Evolutionary conservation across 2,888 invertebrate species (phyloP).

Genomic region (Periphyllus acericola): DNA sequence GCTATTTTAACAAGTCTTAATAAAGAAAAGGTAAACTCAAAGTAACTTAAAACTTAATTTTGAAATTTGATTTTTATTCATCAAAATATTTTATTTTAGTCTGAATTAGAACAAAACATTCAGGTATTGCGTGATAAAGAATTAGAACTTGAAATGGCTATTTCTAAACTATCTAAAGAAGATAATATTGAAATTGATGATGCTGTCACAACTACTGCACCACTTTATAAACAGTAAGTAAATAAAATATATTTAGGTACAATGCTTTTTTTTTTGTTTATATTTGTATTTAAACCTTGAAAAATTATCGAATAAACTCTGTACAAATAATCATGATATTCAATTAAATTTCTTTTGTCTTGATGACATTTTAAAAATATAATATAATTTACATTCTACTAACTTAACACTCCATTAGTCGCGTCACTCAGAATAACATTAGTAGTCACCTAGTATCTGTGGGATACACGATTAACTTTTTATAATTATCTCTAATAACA

Average conservation of each 20-base stretch:
- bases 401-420: too few species aligned
- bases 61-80: neutral
- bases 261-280: neutral
- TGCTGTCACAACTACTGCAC: slow-evolving; percentile 95
- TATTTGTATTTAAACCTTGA: neutral
- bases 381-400: too few species aligned
- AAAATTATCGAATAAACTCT: neutral
- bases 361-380: too few species aligned
- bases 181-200: slow-evolving; percentile 93
- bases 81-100: slow-evolving; percentile 67
- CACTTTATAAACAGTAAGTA: slow-evolving; percentile 90
- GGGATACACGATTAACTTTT: too few species aligned
- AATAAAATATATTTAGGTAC: neutral
- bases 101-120: slow-evolving; percentile 86
- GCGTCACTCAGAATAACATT: too few species aligned
- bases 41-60: neutral
- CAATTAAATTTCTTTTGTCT: neutral
- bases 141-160: slow-evolving; percentile 83
- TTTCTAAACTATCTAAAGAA: slow-evolving; percentile 79
- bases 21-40: slow-evolving; percentile 73
- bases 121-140: slow-evolving; percentile 86
- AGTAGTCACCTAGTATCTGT: too few species aligned
- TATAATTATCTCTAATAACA: too few species aligned
- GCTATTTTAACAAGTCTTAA: slow-evolving; percentile 80
- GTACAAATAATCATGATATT: neutral